Conservation (phyloP, 2,888 invertebrate species). For the Tinea semifulvella region DNA sequence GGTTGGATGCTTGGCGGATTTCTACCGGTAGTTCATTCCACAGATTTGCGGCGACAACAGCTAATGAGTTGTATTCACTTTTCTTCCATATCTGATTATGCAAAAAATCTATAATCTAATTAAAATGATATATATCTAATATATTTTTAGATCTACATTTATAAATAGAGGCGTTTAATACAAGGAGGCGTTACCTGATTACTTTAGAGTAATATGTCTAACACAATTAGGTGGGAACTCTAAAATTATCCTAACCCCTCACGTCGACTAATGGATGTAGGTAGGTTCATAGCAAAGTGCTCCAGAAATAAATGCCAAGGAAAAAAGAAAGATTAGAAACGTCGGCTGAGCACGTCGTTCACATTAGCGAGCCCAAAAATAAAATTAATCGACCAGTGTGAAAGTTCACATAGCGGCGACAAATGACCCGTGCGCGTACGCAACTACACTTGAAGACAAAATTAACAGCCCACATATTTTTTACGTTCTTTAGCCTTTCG, state of each 20-base stretch:
- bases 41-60: no score
- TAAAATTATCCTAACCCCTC: constrained; percentile 39
- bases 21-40: no score
- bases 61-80: no score
- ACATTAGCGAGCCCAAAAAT: constrained; percentile 51
- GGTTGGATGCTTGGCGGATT: no score
- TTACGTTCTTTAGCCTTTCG: no score
- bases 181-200: no score
- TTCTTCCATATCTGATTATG: no score
- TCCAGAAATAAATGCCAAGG: constrained; percentile 49
- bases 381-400: constrained; percentile 55
- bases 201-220: constrained; percentile 8
- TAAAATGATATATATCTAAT: not conserved
- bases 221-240: constrained; percentile 16
- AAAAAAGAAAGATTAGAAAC: constrained; percentile 40
- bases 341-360: constrained; percentile 36
- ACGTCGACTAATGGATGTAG: constrained; percentile 49
- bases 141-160: not conserved
- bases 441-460: constrained; percentile 24
- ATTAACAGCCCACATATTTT: constrained; percentile 15
- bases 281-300: constrained; percentile 47
- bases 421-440: constrained; percentile 32
- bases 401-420: constrained; percentile 52
- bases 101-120: not conserved
- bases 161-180: no score